phyloP scores from a whole-genome alignment of 2,888 invertebrate genomes.

The Allolobophora icterica region DNA sequence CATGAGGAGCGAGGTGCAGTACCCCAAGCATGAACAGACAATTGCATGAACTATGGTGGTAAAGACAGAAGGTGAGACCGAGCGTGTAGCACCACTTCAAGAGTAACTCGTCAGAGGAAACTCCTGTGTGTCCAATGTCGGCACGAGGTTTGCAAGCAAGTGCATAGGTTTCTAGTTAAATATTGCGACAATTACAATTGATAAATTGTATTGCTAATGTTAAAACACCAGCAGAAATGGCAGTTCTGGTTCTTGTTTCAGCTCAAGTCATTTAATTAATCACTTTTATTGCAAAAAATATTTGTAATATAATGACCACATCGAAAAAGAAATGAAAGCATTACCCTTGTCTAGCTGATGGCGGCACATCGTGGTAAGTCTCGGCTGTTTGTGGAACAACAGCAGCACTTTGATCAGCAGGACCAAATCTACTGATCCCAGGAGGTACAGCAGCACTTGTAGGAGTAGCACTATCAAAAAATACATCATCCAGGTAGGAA shows the following conservation, averaged over 20 bases:
- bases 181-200: too few relatives aligned
- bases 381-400: neutral
- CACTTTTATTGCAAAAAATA: neutral
- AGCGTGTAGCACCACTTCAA: too few relatives aligned
- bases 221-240: neutral
- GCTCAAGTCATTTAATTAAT: neutral
- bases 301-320: neutral
- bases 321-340: neutral
- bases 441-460: slow-evolving; percentile 36
- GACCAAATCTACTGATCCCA: too few relatives aligned
- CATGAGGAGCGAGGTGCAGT: too few relatives aligned
- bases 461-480: slow-evolving; percentile 48
- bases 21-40: too few relatives aligned
- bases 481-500: slow-evolving; percentile 46
- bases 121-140: too few relatives aligned
- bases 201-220: neutral
- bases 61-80: too few relatives aligned
- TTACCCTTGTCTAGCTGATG: neutral
- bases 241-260: neutral
- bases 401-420: neutral
- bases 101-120: too few relatives aligned
- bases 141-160: too few relatives aligned
- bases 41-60: too few relatives aligned
- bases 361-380: neutral
- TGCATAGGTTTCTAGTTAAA: too few relatives aligned